Conservation (phyloP, 2,888 invertebrate species). For the Ellobium chinense region DNA sequence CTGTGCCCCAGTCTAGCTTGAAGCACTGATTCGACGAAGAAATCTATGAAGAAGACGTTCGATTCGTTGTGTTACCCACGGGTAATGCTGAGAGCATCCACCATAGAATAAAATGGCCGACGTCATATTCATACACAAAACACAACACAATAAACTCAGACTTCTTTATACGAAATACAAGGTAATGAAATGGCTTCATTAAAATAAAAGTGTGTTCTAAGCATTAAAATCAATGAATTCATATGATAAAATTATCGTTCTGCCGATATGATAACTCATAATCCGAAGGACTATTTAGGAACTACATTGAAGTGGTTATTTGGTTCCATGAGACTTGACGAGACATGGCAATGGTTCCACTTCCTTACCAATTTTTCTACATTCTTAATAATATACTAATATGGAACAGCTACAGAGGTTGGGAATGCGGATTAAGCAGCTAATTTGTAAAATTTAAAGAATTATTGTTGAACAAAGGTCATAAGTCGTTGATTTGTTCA, state of each 20-base stretch:
- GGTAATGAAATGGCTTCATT: background rate
- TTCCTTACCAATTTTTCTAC: background rate
- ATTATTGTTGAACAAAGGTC: too few relatives aligned
- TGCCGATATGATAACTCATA: background rate
- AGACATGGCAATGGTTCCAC: background rate
- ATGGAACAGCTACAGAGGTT: too few relatives aligned
- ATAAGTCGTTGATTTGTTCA: too few relatives aligned
- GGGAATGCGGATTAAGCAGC: too few relatives aligned
- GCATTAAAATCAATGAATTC: background rate
- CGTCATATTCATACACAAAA: constrained; percentile 17
- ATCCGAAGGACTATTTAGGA: background rate
- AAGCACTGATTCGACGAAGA: too few relatives aligned
- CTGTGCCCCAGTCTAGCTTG: too few relatives aligned
- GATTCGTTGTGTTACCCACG: constrained; percentile 4
- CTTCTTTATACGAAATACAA: background rate
- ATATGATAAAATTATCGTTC: background rate
- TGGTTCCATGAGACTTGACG: constrained; percentile 8
- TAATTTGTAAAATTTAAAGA: too few relatives aligned
- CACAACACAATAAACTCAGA: background rate
- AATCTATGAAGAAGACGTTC: background rate
- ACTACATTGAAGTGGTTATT: constrained; percentile 1
- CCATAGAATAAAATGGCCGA: constrained; percentile 38
- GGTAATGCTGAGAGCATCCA: constrained; percentile 24
- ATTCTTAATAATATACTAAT: too few relatives aligned
- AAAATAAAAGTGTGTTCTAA: background rate